Evolutionary conservation across 2,113 vertebrate species (phyloP).

Genomic region (Labeo catla): DNA sequence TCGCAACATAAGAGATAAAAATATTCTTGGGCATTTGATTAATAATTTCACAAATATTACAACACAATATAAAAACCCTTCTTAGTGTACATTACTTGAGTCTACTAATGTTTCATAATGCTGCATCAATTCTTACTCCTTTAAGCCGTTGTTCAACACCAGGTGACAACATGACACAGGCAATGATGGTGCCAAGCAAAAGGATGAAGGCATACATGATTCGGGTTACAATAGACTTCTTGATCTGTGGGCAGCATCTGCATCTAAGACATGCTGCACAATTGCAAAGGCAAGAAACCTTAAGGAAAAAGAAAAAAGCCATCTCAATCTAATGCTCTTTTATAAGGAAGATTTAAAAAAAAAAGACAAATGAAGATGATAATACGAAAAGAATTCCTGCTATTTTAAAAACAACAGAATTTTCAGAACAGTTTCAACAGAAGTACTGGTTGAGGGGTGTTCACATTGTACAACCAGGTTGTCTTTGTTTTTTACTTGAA

Average conservation of each 20-base stretch:
- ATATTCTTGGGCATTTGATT: not conserved
- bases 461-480: too few species aligned
- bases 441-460: too few species aligned
- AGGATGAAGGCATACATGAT: constrained; percentile 87
- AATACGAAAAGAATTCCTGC: too few species aligned
- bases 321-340: not conserved
- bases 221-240: constrained; percentile 88
- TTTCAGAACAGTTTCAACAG: too few species aligned
- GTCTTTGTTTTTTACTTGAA: too few species aligned
- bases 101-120: not conserved
- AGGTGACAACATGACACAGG: constrained; percentile 86
- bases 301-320: not conserved
- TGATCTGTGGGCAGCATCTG: constrained; percentile 83
- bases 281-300: constrained; percentile 90
- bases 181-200: constrained; percentile 82
- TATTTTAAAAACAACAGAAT: too few species aligned
- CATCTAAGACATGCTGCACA: constrained; percentile 86
- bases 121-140: constrained; percentile 72
- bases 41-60: not conserved
- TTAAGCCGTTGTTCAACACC: constrained; percentile 84
- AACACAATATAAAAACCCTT: not conserved
- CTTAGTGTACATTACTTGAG: not conserved
- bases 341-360: not conserved
- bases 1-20: not conserved
- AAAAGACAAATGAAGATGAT: not conserved